Evolutionary conservation across 2,113 vertebrate genomes (phyloP).

Genomic region (Nycticebus coucang): DNA sequence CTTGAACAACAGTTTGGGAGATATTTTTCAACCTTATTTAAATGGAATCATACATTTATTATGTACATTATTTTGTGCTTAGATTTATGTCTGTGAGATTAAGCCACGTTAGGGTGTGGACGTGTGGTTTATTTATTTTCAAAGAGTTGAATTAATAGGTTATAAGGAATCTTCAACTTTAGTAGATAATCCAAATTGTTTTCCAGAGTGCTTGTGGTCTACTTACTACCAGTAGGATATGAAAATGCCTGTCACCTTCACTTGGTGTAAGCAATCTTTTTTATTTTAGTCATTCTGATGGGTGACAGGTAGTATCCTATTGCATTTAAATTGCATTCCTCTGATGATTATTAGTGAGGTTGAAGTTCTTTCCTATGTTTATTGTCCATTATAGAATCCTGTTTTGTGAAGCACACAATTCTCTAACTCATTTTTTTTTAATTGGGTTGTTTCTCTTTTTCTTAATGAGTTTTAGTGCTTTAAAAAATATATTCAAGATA

Average conservation of each 20-base stretch:
- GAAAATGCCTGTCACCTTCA: not conserved
- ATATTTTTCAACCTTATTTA: not conserved
- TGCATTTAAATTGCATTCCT: not conserved
- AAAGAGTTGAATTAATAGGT: not conserved
- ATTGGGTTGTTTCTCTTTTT: not conserved
- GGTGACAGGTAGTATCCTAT: not conserved
- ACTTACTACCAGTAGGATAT: not conserved
- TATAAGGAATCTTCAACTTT: not conserved
- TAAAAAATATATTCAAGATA: not conserved
- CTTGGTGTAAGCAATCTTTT: not conserved
- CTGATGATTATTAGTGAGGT: not conserved
- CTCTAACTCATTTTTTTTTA: slow-evolving; percentile 33
- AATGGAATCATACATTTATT: not conserved
- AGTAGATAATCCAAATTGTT: not conserved
- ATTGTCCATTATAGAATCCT: not conserved
- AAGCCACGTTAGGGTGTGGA: not conserved
- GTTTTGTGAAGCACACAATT: not conserved
- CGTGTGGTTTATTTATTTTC: not conserved
- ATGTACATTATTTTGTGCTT: not conserved
- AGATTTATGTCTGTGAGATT: not conserved
- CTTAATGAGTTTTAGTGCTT: not conserved
- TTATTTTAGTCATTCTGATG: slow-evolving; percentile 1
- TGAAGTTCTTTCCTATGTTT: not conserved
- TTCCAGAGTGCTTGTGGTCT: not conserved
- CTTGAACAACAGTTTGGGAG: not conserved